phyloP scores from a whole-genome alignment of 2,888 invertebrate species.

The Meiosimyza decipiens region DNA sequence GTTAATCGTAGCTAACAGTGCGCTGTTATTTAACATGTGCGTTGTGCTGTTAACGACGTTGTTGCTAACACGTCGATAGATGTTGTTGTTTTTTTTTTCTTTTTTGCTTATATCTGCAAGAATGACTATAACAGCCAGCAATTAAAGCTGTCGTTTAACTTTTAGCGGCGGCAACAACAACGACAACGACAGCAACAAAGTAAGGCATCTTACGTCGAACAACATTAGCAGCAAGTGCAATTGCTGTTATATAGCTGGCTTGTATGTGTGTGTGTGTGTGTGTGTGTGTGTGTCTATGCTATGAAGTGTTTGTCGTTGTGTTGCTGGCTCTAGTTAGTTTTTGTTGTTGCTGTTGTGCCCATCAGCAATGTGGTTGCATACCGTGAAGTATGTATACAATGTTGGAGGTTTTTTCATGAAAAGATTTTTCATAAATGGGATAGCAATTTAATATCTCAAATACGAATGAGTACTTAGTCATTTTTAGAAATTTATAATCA shows the following conservation, averaged over 20 bases:
- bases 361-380: constrained; percentile 14
- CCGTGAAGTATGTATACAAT: not conserved
- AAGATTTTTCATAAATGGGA: too few species aligned
- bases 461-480: too few species aligned
- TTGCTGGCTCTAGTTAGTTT: not conserved
- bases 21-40: too few species aligned
- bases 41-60: constrained; percentile 7
- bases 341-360: not conserved
- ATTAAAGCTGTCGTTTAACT: not conserved
- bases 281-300: not conserved
- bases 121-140: not conserved
- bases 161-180: not conserved
- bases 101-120: not conserved
- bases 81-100: not conserved
- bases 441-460: too few species aligned
- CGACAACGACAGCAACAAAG: not conserved
- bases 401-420: too few species aligned
- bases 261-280: not conserved
- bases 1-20: not conserved
- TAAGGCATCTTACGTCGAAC: not conserved
- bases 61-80: not conserved
- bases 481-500: too few species aligned
- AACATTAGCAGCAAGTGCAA: not conserved
- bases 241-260: not conserved
- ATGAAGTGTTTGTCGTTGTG: not conserved